phyloP scores from a whole-genome alignment of 1,140 invertebrate species.

The Drosophila nikananu region DNA sequence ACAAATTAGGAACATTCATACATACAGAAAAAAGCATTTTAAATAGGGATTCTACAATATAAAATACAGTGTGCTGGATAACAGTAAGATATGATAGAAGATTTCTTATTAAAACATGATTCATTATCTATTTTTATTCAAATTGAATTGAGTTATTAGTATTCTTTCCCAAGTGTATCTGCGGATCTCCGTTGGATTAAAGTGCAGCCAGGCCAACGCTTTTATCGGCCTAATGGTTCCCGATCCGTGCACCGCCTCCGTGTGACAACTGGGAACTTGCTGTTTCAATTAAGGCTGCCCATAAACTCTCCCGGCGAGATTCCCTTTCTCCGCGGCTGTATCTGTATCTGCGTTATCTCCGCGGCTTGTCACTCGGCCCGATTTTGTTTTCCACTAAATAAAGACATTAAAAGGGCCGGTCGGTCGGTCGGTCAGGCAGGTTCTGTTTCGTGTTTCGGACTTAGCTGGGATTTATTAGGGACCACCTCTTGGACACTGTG shows the following conservation, averaged over 20 bases:
- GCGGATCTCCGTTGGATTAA: conserved; percentile 42
- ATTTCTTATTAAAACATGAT: neutral
- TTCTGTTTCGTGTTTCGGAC: conserved; percentile 40
- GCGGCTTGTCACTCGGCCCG: conserved; percentile 73
- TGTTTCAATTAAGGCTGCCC: conserved; percentile 68
- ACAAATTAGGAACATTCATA: neutral
- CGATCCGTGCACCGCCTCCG: conserved; percentile 39
- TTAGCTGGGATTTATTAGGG: conserved; percentile 73
- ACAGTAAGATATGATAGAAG: neutral
- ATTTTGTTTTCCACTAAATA: conserved; percentile 82
- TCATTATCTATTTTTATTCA: neutral
- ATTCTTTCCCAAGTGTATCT: conserved; percentile 6
- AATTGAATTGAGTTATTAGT: too few relatives aligned
- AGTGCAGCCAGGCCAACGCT: conserved; percentile 56
- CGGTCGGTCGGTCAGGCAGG: conserved; percentile 55
- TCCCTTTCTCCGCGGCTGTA: conserved; percentile 19
- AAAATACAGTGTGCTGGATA: neutral
- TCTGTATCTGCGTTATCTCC: conserved; percentile 46
- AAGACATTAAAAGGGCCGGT: conserved; percentile 81
- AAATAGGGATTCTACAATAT: neutral
- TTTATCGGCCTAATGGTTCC: conserved; percentile 75
- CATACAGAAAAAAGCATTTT: accelerated
- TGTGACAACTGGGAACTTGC: conserved; percentile 53
- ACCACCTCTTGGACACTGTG: conserved; percentile 62
- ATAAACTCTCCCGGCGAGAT: conserved; percentile 23